Base-by-base conservation (phyloP, 2,888 invertebrate genomes). In the Malacosoma neustria region DNA sequence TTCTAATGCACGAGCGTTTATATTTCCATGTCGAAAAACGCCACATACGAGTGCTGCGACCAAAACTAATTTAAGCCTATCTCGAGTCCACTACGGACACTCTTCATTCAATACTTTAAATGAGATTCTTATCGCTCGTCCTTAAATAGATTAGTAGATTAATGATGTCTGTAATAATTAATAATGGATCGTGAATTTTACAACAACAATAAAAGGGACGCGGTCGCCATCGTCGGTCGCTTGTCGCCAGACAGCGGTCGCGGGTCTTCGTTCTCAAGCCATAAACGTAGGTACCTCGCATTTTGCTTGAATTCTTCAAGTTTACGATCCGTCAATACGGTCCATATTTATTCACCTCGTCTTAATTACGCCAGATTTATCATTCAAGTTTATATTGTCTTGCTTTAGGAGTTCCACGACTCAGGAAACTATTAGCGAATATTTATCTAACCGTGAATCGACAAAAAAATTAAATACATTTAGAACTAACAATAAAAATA, bases 141-240 rank as follows among this genome's bases (percentile, higher is more conserved):
- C 82, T 82, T 85, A 82, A 84, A 85, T 85, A 85, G 82, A 84
- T 84, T 84, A 85, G 79, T 84, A 84, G 84, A 85, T 85, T 85
- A 84, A 85, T 85, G 84, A 82, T 80, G 82, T 73, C 84, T 77
- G 80, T 84, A 84, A 84, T 85, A 84, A 85, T 85, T 84, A 85
- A 85, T 85, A 84, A 85, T 82, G 84, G 80, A 80, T 82, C 71
- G 74, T 84, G 81, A 80, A 82, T 82, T 85, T 85, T 81, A 85
- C 76, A 82, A 81, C 81, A 77, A 82, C 72, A 84, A 82, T 82
- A 84, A 82, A 84, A 81, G 33, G 14, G 73, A 62, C 72, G 70
- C 72, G 68, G 70, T 66, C 72, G 69, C 60, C 61, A 57, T 79
- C 81, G 74, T 82, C 81, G 82, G 82, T 62, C 58, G 22, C 22